A percentile compares a stretch with the other conserved stretches of the same genome.
phyloP scores from a whole-genome alignment of 2,113 vertebrate genomes.

The Guaruba guarouba region DNA sequence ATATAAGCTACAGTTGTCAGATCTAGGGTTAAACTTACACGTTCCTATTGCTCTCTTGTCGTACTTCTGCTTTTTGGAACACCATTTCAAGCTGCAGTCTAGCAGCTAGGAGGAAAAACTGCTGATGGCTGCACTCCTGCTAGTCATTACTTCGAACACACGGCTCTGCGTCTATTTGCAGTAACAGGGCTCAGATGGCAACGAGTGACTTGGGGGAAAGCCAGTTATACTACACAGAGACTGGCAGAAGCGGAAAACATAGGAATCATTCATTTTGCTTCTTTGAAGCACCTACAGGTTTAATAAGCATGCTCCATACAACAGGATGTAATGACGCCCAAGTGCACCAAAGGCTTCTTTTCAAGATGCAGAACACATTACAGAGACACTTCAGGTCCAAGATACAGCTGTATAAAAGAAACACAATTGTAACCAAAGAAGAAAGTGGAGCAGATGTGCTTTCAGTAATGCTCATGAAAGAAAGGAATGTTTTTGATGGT shows the following conservation, averaged over 20 bases:
- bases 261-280: background rate
- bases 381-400: background rate
- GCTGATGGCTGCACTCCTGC: background rate
- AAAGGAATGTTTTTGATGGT: background rate
- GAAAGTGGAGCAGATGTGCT: background rate
- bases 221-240: rapidly evolving
- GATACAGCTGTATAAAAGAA: background rate
- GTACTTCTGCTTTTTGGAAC: background rate
- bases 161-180: background rate
- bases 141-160: background rate
- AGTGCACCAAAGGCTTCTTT: background rate
- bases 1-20: background rate
- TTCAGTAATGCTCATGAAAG: background rate
- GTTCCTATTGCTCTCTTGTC: background rate
- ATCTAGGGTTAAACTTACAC: background rate
- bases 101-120: background rate
- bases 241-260: background rate
- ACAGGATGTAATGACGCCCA: background rate
- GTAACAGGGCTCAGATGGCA: background rate
- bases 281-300: background rate
- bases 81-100: background rate
- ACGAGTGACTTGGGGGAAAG: background rate
- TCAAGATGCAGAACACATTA: rapidly evolving
- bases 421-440: background rate
- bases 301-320: rapidly evolving